Conservation (phyloP, 2,888 invertebrate species). For the Trissoscelio sp. region DNA sequence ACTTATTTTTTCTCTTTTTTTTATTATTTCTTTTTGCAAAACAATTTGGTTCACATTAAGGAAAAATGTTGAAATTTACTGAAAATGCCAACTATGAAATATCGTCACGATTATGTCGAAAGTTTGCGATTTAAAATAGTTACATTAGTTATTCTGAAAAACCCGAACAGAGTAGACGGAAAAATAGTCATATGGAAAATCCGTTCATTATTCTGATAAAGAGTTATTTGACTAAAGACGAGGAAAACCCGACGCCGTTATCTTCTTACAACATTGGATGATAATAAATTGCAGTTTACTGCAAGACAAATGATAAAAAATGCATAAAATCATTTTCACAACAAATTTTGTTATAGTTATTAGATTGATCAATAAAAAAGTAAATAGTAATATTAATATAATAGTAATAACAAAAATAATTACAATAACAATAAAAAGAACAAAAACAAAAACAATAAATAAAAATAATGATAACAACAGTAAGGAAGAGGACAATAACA, state of each 20-base stretch:
- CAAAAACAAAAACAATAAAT: too few relatives aligned
- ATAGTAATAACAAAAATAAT: too few relatives aligned
- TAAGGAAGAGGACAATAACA: too few relatives aligned
- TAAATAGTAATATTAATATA: too few relatives aligned
- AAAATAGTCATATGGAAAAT: conserved; percentile 34
- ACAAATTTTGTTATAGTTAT: too few relatives aligned
- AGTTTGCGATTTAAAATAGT: neutral
- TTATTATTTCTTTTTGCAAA: too few relatives aligned
- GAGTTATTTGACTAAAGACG: conserved; percentile 25
- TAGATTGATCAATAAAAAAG: too few relatives aligned
- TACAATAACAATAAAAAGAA: too few relatives aligned
- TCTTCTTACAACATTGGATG: neutral
- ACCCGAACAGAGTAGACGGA: neutral
- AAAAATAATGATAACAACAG: too few relatives aligned
- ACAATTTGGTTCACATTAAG: conserved; percentile 5
- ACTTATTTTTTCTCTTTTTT: too few relatives aligned
- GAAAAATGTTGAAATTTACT: neutral
- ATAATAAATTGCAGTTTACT: neutral
- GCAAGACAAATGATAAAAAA: neutral
- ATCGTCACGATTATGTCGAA: neutral
- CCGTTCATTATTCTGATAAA: conserved; percentile 29
- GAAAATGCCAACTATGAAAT: conserved; percentile 4
- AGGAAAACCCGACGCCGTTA: conserved; percentile 29
- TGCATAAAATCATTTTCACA: too few relatives aligned
- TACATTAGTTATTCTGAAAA: conserved; percentile 5